phyloP scores from a whole-genome alignment of 2,113 vertebrate species.

The Larimichthys crocea region DNA sequence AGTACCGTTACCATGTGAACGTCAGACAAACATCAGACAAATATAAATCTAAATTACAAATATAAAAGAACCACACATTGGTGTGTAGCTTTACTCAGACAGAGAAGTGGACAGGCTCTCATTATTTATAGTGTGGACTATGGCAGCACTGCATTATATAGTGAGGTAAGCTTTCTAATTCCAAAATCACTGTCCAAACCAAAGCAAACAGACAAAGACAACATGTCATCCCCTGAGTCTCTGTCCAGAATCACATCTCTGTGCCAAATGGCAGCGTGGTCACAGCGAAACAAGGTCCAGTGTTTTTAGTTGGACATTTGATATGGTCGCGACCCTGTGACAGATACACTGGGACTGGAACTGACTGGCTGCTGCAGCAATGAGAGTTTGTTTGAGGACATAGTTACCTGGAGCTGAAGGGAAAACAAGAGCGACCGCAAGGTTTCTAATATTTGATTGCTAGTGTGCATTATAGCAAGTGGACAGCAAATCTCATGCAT shows the following conservation, averaged over 20 bases:
- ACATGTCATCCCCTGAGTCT: background rate
- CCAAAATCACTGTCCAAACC: conserved; percentile 31
- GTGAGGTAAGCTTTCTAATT: conserved; percentile 31
- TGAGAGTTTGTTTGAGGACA: conserved; percentile 8
- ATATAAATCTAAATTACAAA: background rate
- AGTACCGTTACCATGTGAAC: background rate
- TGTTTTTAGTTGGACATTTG: conserved; percentile 44
- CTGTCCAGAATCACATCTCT: conserved; percentile 41
- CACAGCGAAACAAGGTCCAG: conserved; percentile 40
- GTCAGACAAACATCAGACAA: background rate
- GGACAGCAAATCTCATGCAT: conserved; percentile 16
- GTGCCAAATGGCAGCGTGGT: conserved; percentile 10
- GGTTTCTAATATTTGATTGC: conserved; percentile 38
- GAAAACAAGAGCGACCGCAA: conserved; percentile 27
- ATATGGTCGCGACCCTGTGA: conserved; percentile 18
- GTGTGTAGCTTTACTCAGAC: background rate
- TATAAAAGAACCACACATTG: background rate
- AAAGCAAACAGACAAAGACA: conserved; percentile 39
- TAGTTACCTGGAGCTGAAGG: conserved; percentile 14
- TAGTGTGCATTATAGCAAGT: conserved; percentile 4
- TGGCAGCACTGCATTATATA: background rate
- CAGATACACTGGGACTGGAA: conserved; percentile 34
- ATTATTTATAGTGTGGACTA: background rate
- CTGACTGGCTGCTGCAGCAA: background rate
- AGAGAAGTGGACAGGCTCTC: background rate